Base-by-base conservation (phyloP, 2,113 vertebrate genomes). In the Myrmophylax atrothorax region DNA sequence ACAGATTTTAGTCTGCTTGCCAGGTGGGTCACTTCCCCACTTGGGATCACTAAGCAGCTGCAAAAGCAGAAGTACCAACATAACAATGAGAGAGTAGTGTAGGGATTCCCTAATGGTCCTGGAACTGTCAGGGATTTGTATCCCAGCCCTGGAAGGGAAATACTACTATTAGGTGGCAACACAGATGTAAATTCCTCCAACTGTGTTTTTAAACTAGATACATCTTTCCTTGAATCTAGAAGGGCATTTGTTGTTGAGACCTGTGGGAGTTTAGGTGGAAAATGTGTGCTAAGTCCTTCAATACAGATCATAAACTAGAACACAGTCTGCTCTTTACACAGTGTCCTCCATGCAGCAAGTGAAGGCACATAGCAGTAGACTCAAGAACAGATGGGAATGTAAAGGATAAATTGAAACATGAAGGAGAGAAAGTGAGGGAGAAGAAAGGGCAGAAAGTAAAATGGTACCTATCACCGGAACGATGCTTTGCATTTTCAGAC, bases 161-260 rank as follows among this genome's bases (percentile, higher is more conserved):
- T 60, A 35, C 5, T 31, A 59, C n/a, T 47, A 12, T 38, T 29
- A 56, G 29, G 11, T 35, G 47, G 37, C 38, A 84, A 89, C 7
- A 23, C 14, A 47, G 52, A 55, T 16, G 5, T 55, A 47, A 55
- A 56, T 19, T 84, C 52, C 38, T 76, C 33, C 22, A 53, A 17
- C 33, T 20, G 16, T 50, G 20, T 22, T 76, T 77, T 44, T 87
- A n/a, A 73, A 60, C 12, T 1, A 1, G 38, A 29, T n/a, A 67
- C 22, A 67, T 5, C 11, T 86, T 72, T 63, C 12, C 31, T 60
- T 73, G 4, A 26, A 4, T 50, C 33, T 59, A 10, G 20, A 15
- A 50, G 1, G 4, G 31, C 52, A 63, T 5, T 5, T 3, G 1
- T 17, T 3, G 2, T 4, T 47, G 18, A 80, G 12, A 12, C 59